A percentile compares a stretch with the other conserved stretches of the same genome.
These are phyloP conservation scores for Diploptera punctata DNA, from an alignment of 2,888 invertebrate species.

Conservation along the genomic window DNA sequence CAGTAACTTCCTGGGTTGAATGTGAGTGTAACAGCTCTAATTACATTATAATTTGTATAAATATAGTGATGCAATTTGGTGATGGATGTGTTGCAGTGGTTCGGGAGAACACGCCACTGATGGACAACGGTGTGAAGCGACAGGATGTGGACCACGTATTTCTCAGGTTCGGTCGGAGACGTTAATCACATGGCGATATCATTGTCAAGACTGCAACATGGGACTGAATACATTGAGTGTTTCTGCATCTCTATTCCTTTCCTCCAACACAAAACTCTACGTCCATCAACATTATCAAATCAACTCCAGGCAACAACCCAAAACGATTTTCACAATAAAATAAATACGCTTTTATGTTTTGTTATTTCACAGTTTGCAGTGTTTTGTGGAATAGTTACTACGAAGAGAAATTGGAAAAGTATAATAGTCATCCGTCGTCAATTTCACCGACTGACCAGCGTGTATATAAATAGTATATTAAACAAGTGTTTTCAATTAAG, in stretches of 20 bases:
- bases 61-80: no score
- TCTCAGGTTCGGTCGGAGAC: conserved; percentile 84
- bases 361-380: not conserved
- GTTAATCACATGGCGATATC: conserved; percentile 56
- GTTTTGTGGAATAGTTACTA: not conserved
- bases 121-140: conserved; percentile 76
- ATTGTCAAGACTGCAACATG: conserved; percentile 4
- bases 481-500: no score
- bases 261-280: not conserved
- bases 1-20: no score
- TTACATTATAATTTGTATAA: no score
- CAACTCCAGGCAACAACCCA: not conserved
- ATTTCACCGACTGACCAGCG: no score
- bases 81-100: conserved; percentile 35
- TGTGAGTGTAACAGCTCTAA: no score
- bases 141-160: conserved; percentile 92
- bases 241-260: not conserved
- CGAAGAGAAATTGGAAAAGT: no score
- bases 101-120: conserved; percentile 21
- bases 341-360: conserved; percentile 3
- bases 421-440: no score
- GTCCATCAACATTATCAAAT: not conserved
- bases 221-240: not conserved
- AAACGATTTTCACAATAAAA: not conserved
- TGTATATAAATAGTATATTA: no score